phyloP scores from a whole-genome alignment of 2,113 vertebrate species.

The human region DNA sequence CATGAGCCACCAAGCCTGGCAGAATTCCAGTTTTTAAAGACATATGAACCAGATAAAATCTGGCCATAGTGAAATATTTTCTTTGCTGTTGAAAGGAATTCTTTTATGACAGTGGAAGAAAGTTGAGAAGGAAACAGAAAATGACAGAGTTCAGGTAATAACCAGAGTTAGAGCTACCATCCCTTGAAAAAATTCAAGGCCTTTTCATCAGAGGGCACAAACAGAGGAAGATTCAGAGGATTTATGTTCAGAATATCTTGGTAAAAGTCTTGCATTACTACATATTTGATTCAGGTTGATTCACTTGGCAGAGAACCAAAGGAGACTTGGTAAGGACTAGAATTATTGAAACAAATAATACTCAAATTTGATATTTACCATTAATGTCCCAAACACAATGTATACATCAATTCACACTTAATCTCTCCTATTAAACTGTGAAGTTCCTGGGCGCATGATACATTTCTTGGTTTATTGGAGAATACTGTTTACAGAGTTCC shows the following conservation, averaged over 20 bases:
- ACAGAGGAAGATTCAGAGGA: background rate
- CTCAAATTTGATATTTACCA: background rate
- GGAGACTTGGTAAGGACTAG: background rate
- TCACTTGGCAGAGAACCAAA: background rate
- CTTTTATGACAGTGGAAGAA: background rate
- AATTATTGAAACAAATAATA: background rate
- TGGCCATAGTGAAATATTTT: background rate
- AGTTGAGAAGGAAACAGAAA: background rate
- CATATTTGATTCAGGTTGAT: background rate
- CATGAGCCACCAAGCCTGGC: too few species aligned
- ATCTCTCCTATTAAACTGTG: background rate
- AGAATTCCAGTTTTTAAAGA: background rate
- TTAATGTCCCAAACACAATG: background rate
- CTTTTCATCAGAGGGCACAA: background rate
- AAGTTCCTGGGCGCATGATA: background rate
- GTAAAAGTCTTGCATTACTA: background rate
- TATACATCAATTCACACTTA: background rate
- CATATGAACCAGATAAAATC: slow-evolving; percentile 1
- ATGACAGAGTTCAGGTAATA: background rate
- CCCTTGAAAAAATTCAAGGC: background rate
- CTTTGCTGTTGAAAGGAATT: background rate
- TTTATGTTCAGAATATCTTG: background rate
- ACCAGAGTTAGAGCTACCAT: background rate
- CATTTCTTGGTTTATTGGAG: background rate
- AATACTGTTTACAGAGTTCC: background rate